Conservation (phyloP, 2,113 vertebrate genomes). For the Myiozetetes cayanensis region DNA sequence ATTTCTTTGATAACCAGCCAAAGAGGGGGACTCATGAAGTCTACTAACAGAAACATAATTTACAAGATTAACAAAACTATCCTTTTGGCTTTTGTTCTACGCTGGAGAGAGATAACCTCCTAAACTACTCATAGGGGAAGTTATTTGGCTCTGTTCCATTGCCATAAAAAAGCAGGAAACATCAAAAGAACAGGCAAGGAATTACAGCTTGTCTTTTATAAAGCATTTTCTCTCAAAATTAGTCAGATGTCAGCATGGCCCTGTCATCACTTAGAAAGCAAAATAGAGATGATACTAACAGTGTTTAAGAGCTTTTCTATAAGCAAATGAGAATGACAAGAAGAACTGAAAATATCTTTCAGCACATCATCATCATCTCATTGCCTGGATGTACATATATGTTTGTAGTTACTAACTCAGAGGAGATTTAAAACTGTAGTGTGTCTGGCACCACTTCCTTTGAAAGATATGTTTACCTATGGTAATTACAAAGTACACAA, state of each 20-base stretch:
- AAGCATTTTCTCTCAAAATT: conserved; percentile 20
- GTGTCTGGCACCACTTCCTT: background rate
- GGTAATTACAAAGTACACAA: background rate
- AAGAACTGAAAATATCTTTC: background rate
- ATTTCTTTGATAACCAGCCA: background rate
- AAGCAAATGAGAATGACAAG: background rate
- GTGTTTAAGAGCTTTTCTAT: background rate
- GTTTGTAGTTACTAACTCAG: background rate
- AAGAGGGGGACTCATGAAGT: background rate
- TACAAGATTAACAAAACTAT: background rate
- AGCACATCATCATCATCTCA: background rate
- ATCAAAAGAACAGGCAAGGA: background rate
- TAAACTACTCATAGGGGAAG: background rate
- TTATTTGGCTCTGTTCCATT: background rate
- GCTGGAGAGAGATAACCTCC: background rate
- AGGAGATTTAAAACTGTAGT: background rate
- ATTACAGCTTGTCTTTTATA: background rate
- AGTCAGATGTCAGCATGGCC: background rate
- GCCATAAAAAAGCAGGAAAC: background rate
- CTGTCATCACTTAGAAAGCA: background rate
- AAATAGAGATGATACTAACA: background rate
- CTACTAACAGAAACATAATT: background rate
- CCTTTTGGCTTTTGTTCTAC: background rate
- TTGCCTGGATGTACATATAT: background rate
- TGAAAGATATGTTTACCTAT: background rate